Conservation (phyloP, 2,888 invertebrate species). For the Papilio elwesi region DNA sequence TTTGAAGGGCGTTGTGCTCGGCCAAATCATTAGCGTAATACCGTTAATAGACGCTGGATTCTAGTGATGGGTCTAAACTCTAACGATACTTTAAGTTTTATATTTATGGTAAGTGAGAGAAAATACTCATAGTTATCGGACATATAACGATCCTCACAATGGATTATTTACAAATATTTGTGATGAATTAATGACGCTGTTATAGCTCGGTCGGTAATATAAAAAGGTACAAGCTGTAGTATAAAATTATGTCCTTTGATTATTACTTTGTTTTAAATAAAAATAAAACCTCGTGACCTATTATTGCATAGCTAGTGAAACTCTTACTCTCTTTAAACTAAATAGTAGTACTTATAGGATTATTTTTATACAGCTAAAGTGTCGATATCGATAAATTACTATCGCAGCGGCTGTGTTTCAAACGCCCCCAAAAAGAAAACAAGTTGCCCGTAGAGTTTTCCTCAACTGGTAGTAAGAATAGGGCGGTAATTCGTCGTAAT, state of each 20-base stretch:
- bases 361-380: not conserved
- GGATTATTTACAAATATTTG: too few relatives aligned
- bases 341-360: too few relatives aligned
- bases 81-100: slow-evolving; percentile 7
- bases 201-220: too few relatives aligned
- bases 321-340: too few relatives aligned
- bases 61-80: slow-evolving; percentile 46
- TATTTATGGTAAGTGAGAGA: not conserved
- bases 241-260: too few relatives aligned
- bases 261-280: too few relatives aligned
- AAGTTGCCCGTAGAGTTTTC: slow-evolving; percentile 16
- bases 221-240: too few relatives aligned
- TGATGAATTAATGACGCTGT: too few relatives aligned
- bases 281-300: too few relatives aligned
- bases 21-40: slow-evolving; percentile 77
- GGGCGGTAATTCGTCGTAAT: slow-evolving; percentile 70
- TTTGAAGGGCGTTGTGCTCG: slow-evolving; percentile 65
- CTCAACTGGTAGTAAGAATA: not conserved
- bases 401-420: not conserved
- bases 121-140: too few relatives aligned
- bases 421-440: slow-evolving; percentile 1
- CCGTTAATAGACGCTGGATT: slow-evolving; percentile 65
- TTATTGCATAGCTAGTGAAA: too few relatives aligned
- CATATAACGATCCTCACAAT: too few relatives aligned
- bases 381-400: slow-evolving; percentile 18